Percentiles rank a stretch among this genome's conserved stretches.
Evolutionary conservation across 1,140 invertebrate species (phyloP).

Genomic region (Pachypsylla venusta): DNA sequence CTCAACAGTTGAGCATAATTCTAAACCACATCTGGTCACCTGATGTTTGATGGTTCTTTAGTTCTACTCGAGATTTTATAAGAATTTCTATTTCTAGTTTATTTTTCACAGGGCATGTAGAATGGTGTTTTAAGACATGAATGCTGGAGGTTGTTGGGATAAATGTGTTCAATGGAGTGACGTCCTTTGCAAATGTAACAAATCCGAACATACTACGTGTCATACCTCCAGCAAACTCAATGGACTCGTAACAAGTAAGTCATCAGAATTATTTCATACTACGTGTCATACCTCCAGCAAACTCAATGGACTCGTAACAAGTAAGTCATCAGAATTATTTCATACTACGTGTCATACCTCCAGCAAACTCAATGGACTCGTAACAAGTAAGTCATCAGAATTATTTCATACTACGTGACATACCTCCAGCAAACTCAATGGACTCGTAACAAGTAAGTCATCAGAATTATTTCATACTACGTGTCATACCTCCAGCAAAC

Average conservation of each 20-base stretch:
- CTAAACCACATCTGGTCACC: too few species aligned
- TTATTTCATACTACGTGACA: too few species aligned
- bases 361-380: background rate
- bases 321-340: too few species aligned
- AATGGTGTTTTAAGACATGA: background rate
- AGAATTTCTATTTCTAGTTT: too few species aligned
- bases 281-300: background rate
- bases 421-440: background rate
- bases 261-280: too few species aligned
- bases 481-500: background rate
- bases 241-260: background rate
- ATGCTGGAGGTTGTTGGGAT: conserved; percentile 2
- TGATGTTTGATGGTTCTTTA: too few species aligned
- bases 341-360: background rate
- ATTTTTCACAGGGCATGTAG: conserved; percentile 3
- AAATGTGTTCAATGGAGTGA: conserved; percentile 6
- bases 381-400: background rate
- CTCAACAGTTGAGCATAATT: too few species aligned
- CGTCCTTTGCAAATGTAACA: background rate
- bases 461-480: too few species aligned
- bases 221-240: background rate
- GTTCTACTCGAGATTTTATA: too few species aligned
- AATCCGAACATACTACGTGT: background rate
- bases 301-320: background rate
- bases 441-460: background rate